phyloP scores from a whole-genome alignment of 2,797 vertebrate species.

The Lacerta viridis region DNA sequence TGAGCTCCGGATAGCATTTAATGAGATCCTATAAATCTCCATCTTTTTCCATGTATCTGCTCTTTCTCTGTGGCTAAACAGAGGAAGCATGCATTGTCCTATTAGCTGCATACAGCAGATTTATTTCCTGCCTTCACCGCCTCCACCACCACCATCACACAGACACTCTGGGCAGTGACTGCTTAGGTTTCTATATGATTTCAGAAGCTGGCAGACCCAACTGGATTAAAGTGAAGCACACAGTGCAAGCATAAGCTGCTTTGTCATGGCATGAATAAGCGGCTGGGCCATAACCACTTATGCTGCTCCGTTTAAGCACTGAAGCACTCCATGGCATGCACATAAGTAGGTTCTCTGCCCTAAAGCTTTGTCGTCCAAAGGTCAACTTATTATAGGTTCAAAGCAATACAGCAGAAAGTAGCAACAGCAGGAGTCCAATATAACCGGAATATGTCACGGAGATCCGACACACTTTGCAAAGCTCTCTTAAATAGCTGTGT shows the following conservation, averaged over 20 bases:
- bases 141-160: no score
- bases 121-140: neutral
- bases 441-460: neutral
- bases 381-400: neutral
- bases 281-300: neutral
- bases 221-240: neutral
- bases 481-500: neutral
- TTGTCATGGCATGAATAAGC: neutral
- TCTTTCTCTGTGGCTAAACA: neutral
- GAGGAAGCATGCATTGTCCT: neutral
- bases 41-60: neutral
- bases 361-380: conserved; percentile 10
- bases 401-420: neutral
- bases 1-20: neutral
- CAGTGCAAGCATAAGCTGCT: conserved; percentile 17
- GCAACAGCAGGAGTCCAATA: conserved; percentile 2
- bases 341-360: neutral
- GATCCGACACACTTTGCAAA: neutral
- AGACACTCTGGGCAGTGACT: neutral
- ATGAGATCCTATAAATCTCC: neutral
- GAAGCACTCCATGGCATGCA: neutral
- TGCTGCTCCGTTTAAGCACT: neutral
- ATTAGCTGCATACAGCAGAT: neutral
- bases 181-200: neutral
- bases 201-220: neutral